Evolutionary conservation across 2,113 vertebrate genomes (phyloP).

Genomic region (Eulemur macaco): DNA sequence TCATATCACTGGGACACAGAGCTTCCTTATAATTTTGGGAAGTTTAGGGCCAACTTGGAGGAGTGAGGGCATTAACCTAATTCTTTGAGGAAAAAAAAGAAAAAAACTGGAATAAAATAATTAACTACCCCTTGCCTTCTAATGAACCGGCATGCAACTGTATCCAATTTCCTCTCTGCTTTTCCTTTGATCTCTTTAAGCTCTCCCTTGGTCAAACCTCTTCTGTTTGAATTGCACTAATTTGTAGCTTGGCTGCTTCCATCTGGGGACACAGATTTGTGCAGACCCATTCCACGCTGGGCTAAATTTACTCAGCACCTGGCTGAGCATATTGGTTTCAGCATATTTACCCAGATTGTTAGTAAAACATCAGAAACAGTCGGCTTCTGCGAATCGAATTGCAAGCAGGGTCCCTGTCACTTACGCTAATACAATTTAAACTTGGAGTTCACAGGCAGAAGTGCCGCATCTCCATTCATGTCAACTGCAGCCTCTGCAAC

Average conservation of each 20-base stretch:
- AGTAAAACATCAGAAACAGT: slow-evolving; percentile 68
- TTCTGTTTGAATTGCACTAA: slow-evolving; percentile 67
- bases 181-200: slow-evolving; percentile 40
- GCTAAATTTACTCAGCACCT: slow-evolving; percentile 61
- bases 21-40: neutral
- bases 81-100: neutral
- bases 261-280: slow-evolving; percentile 54
- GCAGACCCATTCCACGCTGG: neutral
- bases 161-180: slow-evolving; percentile 39
- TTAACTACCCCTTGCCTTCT: slow-evolving; percentile 36
- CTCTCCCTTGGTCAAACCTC: slow-evolving; percentile 17
- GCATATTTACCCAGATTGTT: slow-evolving; percentile 73
- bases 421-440: slow-evolving; percentile 40
- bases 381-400: slow-evolving; percentile 19
- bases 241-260: slow-evolving; percentile 32
- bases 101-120: neutral
- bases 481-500: neutral
- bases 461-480: neutral
- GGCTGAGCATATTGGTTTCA: slow-evolving; percentile 70
- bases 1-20: neutral
- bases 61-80: neutral
- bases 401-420: slow-evolving; percentile 45
- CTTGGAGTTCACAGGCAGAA: neutral
- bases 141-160: neutral
- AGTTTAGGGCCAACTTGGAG: neutral